Conservation (phyloP, 2,888 invertebrate genomes). For the Gibbula magus region DNA sequence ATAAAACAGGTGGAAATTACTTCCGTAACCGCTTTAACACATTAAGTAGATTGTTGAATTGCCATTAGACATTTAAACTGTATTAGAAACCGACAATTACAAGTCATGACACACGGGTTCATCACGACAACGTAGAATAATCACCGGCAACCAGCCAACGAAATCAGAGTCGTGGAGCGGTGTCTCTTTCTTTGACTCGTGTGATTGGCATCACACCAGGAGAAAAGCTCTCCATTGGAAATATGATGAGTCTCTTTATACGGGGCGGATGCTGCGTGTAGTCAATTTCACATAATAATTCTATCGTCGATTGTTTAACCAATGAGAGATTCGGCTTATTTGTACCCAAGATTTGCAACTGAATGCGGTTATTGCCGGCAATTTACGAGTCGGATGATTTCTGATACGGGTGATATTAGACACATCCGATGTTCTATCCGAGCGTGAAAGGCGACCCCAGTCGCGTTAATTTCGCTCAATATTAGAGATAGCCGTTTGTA, state of each 20-base stretch:
- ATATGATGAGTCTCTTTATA: not conserved
- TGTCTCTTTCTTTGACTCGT: not conserved
- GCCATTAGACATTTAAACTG: no score
- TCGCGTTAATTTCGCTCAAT: conserved; percentile 8
- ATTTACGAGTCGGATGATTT: conserved; percentile 5
- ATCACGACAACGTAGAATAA: no score
- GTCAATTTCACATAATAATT: conserved; percentile 13
- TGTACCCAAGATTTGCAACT: conserved; percentile 3
- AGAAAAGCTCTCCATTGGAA: not conserved
- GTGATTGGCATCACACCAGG: not conserved
- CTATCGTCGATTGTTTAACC: not conserved
- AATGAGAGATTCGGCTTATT: not conserved
- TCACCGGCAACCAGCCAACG: no score
- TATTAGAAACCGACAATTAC: no score
- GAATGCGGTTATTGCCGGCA: conserved; percentile 1
- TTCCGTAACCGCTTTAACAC: no score
- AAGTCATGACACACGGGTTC: no score
- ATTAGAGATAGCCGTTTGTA: conserved; percentile 1
- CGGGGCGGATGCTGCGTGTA: not conserved
- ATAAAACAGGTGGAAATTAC: no score
- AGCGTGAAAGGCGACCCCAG: not conserved
- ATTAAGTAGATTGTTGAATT: no score
- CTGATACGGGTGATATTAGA: conserved; percentile 13
- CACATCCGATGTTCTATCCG: not conserved
- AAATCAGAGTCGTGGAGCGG: not conserved